These are phyloP conservation scores for Leptogaster cylindrica DNA, from an alignment of 2,888 invertebrate genomes.

Conservation along the genomic window DNA sequence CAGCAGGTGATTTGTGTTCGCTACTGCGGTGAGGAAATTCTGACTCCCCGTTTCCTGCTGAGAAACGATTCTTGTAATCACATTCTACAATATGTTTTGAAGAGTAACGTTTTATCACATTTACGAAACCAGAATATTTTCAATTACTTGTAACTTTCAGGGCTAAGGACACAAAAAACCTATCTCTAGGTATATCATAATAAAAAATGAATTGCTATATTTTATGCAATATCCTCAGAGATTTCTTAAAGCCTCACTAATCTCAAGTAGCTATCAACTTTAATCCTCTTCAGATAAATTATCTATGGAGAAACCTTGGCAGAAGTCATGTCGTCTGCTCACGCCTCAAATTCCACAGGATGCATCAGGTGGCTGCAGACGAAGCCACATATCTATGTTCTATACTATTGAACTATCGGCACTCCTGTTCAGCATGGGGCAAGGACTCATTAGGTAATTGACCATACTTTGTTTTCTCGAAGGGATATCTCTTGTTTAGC, in stretches of 20 bases:
- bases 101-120: neutral
- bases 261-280: neutral
- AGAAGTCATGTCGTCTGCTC: neutral
- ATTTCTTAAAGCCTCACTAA: no score
- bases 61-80: no score
- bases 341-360: constrained; percentile 6
- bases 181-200: no score
- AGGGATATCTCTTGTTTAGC: constrained; percentile 6
- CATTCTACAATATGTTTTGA: constrained; percentile 10
- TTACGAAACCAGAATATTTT: no score
- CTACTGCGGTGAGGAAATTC: constrained; percentile 43
- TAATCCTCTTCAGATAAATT: constrained; percentile 5
- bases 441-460: constrained; percentile 36
- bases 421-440: constrained; percentile 11
- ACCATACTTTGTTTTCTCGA: constrained; percentile 26
- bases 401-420: neutral
- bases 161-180: no score
- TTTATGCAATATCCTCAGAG: no score
- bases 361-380: constrained; percentile 23
- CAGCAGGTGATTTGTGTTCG: constrained; percentile 50
- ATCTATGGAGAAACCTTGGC: neutral
- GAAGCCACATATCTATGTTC: neutral
- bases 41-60: constrained; percentile 38
- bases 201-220: no score
- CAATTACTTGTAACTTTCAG: no score